phyloP scores from a whole-genome alignment of 2,888 invertebrate species.

The Nymphalis polychloros region DNA sequence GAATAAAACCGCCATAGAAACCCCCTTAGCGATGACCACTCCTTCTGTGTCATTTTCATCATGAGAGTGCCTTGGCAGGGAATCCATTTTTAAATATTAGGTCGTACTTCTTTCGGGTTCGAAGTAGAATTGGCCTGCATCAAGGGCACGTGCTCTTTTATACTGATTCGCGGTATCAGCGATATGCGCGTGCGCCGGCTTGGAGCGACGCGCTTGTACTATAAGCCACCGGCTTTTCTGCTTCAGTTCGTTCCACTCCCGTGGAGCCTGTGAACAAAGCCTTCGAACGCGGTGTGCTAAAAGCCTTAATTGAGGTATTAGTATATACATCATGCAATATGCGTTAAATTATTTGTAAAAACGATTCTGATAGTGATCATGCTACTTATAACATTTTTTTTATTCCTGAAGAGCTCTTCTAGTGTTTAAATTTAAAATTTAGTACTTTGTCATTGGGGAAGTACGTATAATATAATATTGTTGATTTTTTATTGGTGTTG shows the following conservation, averaged over 20 bases:
- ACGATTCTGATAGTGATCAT: background rate
- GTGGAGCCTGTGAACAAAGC: constrained; percentile 62
- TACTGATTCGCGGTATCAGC: constrained; percentile 60
- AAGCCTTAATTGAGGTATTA: constrained; percentile 28
- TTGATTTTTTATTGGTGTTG: no score
- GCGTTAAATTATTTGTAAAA: constrained; percentile 8
- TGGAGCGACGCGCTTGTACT: constrained; percentile 66
- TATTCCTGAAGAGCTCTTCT: background rate
- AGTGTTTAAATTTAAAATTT: no score
- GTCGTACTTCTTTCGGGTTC: constrained; percentile 33
- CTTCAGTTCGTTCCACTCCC: constrained; percentile 60
- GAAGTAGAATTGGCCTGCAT: constrained; percentile 48
- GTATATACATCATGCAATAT: constrained; percentile 21
- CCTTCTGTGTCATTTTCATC: constrained; percentile 61
- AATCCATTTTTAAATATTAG: constrained; percentile 39
- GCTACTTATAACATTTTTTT: background rate
- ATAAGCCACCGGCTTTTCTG: constrained; percentile 46
- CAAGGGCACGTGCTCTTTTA: constrained; percentile 61
- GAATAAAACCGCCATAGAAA: constrained; percentile 90
- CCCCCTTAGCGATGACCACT: constrained; percentile 86
- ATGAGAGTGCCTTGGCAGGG: constrained; percentile 41
- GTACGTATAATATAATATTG: no score
- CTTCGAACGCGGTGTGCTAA: constrained; percentile 47
- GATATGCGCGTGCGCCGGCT: constrained; percentile 68
- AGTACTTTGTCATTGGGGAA: no score